phyloP scores from a whole-genome alignment of 2,113 vertebrate species.

The Patagioenas fasciata region DNA sequence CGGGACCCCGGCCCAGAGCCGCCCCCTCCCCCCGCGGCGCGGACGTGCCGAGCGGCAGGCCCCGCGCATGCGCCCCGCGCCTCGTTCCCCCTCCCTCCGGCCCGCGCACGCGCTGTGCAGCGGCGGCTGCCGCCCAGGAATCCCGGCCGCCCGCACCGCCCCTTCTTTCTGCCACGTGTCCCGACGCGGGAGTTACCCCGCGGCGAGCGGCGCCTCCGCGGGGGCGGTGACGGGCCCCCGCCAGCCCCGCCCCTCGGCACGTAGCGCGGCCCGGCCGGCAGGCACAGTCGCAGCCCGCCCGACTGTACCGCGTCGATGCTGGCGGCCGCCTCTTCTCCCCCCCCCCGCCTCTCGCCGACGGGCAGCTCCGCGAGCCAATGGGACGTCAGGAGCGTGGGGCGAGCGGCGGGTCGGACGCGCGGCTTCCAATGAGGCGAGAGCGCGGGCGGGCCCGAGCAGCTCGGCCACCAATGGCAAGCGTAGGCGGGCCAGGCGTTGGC shows the following conservation, averaged over 20 bases:
- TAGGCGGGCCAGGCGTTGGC: background rate
- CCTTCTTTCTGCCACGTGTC: slow-evolving; percentile 44
- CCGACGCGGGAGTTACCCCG: background rate
- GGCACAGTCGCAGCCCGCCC: background rate
- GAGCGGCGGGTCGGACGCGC: background rate
- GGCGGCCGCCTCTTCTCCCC: background rate
- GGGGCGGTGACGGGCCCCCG: background rate
- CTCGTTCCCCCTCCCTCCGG: background rate
- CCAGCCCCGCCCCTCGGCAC: background rate
- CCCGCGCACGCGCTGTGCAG: background rate
- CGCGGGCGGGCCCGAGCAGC: background rate
- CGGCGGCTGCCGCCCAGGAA: background rate
- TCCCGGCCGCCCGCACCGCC: background rate
- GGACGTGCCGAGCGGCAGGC: background rate
- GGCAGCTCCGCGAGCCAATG: background rate
- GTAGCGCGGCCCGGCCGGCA: background rate
- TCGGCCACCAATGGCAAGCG: background rate
- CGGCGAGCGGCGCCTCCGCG: background rate
- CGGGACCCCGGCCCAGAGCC: background rate
- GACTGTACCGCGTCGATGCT: background rate
- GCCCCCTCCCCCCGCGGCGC: background rate
- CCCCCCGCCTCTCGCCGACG: background rate
- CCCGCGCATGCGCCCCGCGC: background rate
- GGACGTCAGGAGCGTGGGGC: background rate
- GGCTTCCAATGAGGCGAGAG: background rate